Evolutionary conservation across 2,113 vertebrate genomes (phyloP).

Genomic region (Aspiorhynchus laticeps): DNA sequence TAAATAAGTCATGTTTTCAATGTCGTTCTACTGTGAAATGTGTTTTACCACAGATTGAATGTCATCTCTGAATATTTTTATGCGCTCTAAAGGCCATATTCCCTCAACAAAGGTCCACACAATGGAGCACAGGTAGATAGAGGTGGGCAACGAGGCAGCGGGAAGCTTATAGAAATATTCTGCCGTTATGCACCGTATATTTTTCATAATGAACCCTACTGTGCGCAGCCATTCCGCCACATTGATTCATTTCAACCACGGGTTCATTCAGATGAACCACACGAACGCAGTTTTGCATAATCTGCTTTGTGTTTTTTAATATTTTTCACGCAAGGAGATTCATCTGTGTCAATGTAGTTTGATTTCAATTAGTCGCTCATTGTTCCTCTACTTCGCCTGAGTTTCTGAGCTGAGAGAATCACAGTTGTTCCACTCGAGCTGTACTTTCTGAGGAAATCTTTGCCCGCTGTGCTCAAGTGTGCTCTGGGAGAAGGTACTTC

Average conservation of each 20-base stretch:
- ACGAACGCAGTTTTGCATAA: slow-evolving; percentile 25
- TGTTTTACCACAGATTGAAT: slow-evolving; percentile 52
- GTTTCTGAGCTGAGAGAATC: slow-evolving; percentile 14
- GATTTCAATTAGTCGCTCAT: slow-evolving; percentile 47
- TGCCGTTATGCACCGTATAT: slow-evolving; percentile 21
- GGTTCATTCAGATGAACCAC: slow-evolving; percentile 39
- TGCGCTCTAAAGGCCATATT: slow-evolving; percentile 29
- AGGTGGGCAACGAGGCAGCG: slow-evolving; percentile 29
- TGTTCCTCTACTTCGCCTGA: slow-evolving; percentile 22
- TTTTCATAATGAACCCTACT: slow-evolving; percentile 50
- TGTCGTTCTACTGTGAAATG: slow-evolving; percentile 54
- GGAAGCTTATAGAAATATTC: slow-evolving; percentile 36
- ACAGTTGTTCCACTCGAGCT: slow-evolving; percentile 19
- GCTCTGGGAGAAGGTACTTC: slow-evolving; percentile 30
- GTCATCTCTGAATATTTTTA: slow-evolving; percentile 47
- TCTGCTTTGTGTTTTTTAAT: slow-evolving; percentile 32
- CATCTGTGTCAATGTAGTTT: background rate
- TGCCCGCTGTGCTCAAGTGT: slow-evolving; percentile 44
- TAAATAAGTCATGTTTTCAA: slow-evolving; percentile 43
- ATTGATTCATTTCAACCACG: slow-evolving; percentile 48
- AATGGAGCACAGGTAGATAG: slow-evolving; percentile 30
- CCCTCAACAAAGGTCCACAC: slow-evolving; percentile 35
- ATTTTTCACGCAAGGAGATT: slow-evolving; percentile 28
- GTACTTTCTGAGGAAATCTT: slow-evolving; percentile 36
- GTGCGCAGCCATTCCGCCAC: slow-evolving; percentile 47